Conservation (phyloP, 2,888 invertebrate genomes). For the Aproaerema taeniolella region DNA sequence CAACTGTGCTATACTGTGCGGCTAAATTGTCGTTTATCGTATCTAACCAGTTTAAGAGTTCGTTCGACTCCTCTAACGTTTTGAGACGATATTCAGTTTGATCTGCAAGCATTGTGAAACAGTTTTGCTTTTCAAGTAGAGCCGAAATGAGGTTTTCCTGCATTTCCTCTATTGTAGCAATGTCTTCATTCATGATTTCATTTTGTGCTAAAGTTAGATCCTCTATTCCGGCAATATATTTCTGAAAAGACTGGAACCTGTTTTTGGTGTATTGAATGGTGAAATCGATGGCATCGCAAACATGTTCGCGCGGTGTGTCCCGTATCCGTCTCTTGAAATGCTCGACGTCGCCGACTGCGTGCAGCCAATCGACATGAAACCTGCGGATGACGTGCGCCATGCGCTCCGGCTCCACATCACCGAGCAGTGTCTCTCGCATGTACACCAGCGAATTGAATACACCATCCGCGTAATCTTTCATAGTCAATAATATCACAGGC, state of each 20-base stretch:
- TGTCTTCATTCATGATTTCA: too few relatives aligned
- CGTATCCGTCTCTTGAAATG: conserved; percentile 27
- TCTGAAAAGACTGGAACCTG: conserved; percentile 21
- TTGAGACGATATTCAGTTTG: conserved; percentile 28
- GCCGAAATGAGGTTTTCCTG: conserved; percentile 24
- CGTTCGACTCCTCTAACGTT: conserved; percentile 32
- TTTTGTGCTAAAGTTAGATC: too few relatives aligned
- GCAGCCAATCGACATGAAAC: conserved; percentile 35
- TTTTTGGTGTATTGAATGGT: conserved; percentile 27
- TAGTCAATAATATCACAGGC: conserved; percentile 38
- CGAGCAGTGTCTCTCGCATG: conserved; percentile 23
- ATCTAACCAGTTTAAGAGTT: conserved; percentile 41
- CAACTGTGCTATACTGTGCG: conserved; percentile 25
- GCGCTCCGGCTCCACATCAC: conserved; percentile 14
- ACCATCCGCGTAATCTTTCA: conserved; percentile 30
- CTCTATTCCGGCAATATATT: conserved; percentile 18
- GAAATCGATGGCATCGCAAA: conserved; percentile 29
- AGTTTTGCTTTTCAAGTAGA: conserved; percentile 29
- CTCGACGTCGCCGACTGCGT: conserved; percentile 33
- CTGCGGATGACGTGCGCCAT: conserved; percentile 25
- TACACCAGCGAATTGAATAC: conserved; percentile 25
- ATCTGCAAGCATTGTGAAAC: conserved; percentile 27
- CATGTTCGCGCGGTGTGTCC: conserved; percentile 28
- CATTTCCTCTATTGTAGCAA: conserved; percentile 31
- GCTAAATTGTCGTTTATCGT: conserved; percentile 30